phyloP scores from a whole-genome alignment of 23 tunicate genomes.

The Trididemnum miniatum region DNA sequence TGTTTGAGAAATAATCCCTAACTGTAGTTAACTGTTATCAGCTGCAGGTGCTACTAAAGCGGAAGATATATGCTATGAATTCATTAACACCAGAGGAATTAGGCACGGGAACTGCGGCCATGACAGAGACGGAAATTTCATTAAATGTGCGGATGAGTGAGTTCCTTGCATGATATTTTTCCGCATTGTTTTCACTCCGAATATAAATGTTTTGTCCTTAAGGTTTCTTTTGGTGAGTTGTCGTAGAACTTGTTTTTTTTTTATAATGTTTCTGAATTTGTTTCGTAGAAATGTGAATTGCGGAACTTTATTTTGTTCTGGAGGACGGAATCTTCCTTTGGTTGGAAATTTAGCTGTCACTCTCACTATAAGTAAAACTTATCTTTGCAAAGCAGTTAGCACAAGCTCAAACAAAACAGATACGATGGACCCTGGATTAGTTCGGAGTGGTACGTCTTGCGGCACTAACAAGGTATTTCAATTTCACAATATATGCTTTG shows the following conservation, averaged over 20 bases:
- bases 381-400: conserved; percentile 41
- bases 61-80: conserved; percentile 45
- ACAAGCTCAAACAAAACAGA: conserved; percentile 44
- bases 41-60: conserved; percentile 53
- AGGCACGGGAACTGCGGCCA: conserved; percentile 81
- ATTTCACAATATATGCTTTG: not conserved
- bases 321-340: conserved; percentile 32
- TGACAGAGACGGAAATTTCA: conserved; percentile 36
- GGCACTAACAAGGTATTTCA: conserved; percentile 46
- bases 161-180: no score
- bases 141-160: conserved; percentile 36
- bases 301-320: conserved; percentile 48
- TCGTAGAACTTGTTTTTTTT: not conserved
- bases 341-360: conserved; percentile 2
- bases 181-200: no score
- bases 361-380: not conserved
- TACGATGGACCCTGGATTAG: conserved; percentile 57
- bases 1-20: no score
- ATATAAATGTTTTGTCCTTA: no score
- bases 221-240: no score
- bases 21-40: no score
- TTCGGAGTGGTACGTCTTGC: conserved; percentile 68
- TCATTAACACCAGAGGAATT: conserved; percentile 53
- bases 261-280: not conserved
- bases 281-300: conserved; percentile 33